A percentile compares a stretch with the other conserved stretches of the same genome.
phyloP scores from a whole-genome alignment of 2,113 vertebrate genomes.

The Neolamprologus longior region DNA sequence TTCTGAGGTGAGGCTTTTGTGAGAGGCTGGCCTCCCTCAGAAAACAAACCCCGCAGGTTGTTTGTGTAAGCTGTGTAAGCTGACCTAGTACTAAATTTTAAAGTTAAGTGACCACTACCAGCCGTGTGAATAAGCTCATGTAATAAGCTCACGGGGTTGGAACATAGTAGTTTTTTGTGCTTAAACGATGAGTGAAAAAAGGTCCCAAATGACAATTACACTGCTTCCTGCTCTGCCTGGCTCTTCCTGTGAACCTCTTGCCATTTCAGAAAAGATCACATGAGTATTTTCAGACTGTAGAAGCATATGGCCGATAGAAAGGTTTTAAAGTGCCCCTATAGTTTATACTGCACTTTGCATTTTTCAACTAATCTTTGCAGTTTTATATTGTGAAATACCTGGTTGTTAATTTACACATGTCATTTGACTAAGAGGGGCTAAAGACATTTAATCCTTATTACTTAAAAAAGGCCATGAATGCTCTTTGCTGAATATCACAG shows the following conservation, averaged over 20 bases:
- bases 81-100: neutral
- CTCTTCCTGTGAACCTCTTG: neutral
- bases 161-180: neutral
- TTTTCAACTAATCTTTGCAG: neutral
- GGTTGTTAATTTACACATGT: neutral
- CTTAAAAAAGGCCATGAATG: neutral
- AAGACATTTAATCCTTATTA: conserved; percentile 10
- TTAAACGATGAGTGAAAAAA: neutral
- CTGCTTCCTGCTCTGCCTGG: neutral
- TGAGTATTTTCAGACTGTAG: neutral
- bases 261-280: neutral
- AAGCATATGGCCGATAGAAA: neutral
- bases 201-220: neutral
- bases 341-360: neutral
- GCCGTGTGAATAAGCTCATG: neutral
- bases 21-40: neutral
- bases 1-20: conserved; percentile 50
- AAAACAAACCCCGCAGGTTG: neutral
- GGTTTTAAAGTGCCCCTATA: neutral
- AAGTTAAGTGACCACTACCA: neutral
- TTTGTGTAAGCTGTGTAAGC: neutral
- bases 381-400: neutral
- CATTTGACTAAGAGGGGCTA: neutral
- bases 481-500: neutral
- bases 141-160: neutral